Evolutionary conservation across 2,797 vertebrate genomes (phyloP), one percentile per base, ranked within the genome.

Genomic region (Brotula barbata): DNA sequence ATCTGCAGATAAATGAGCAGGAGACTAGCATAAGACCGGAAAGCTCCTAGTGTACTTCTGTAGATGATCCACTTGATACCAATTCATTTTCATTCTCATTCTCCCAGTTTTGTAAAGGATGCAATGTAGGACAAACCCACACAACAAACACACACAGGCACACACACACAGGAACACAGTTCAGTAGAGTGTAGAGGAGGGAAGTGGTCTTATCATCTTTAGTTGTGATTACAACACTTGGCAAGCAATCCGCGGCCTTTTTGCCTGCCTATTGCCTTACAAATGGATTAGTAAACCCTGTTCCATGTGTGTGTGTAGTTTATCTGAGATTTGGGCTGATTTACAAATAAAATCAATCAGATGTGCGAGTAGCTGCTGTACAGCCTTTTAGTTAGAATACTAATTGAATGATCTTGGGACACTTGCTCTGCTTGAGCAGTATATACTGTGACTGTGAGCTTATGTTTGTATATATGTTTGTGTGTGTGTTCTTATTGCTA

Each of bases 151-250:
- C 55, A 68, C 70, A 64, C 61, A 68, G n/a, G 69, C 54, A 66
- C 40, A 33, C 55, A 64, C 46, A 17, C 41, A 60, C 21, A 68
- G 66, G 68, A 40, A 59, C 61, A 37, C 42, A 22, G 60, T 41
- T 58, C 61, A 60, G 76, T 72, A 63, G 71, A 66, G 73, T 77
- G 68, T 46, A 79, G 82, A 64, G 80, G 81, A 87, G 82, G 82
- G 87, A 84, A 87, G 84, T 86, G 86, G 88, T 86, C 86, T 86
- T 83, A 85, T 88, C 87, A 86, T 89, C 84, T 89, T 88, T 84
- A 89, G 83, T 85, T 84, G 83, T 86, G 87, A 90, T 90, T 90
- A 87, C 85, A 88, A 88, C 87, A 87, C 82, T 89, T 90, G 89
- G 89, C 89, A 90, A 85, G 84, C 87, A 72, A 65, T 74, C 60